Base-by-base conservation (phyloP, 2,797 vertebrate genomes). In the Ciconia nigra region DNA sequence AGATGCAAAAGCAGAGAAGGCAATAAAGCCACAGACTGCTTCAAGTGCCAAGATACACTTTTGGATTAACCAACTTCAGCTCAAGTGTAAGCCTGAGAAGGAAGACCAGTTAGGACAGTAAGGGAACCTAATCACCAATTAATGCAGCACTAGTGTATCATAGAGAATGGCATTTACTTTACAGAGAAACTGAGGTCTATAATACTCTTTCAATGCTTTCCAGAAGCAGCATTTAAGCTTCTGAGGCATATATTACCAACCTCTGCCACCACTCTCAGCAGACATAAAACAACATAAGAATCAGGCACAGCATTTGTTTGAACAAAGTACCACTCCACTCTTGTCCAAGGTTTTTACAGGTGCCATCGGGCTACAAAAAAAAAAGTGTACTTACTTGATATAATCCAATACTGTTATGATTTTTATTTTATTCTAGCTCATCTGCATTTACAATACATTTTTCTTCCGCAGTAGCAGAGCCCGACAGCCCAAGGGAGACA, bases 361-460 rank as follows among this genome's bases (percentile, higher is more conserved):
- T 41, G 37, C 31, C 49, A 73, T 5, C 8, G 13, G 20, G 57
- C n/a, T 52, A 57, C 20, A 35, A 65, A 83, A 61, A 79, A 65
- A 17, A 61, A 79, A 65, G 15, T 17, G 13, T 58, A 69, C 7
- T 25, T 20, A 37, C n/a, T 24, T 63, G 11, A 69, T 35, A 63
- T 15, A 72, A 58, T 42, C 11, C 18, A 61, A 5, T 26, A 21
- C 2, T 1, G 0, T 9, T 11, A 41, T 11, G 5, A 8, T 29
- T 77, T 69, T 77, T 58, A 17, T 58, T 73, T 77, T 73, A 28
- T 61, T 92, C 14, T 74, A 28, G 33, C 4, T 44, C 25, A 42
- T 49, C 13, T 67, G 15, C 18, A 61, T 44, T 74, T 57, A 92
- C 20, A 89, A 15, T 9, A 15, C 5, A 41, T 46, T 76, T 83